Percentiles rank a stretch among this genome's conserved stretches.
Conservation (phyloP, 2,113 vertebrate species). For the Oriolus oriolus region DNA sequence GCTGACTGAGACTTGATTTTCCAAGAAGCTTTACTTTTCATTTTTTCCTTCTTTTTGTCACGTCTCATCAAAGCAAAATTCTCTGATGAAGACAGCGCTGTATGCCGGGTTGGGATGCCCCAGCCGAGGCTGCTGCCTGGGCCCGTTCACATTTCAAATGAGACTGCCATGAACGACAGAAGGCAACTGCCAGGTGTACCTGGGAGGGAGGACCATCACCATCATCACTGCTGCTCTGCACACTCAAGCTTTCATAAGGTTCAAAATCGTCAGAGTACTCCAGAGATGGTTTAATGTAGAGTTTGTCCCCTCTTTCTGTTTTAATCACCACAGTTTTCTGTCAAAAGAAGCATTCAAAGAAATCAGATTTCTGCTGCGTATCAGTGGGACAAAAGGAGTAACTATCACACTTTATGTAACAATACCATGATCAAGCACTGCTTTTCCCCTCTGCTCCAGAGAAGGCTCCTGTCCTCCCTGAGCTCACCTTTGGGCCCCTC, state of each 20-base stretch:
- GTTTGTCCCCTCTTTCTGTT: slow-evolving; percentile 77
- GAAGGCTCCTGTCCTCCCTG: background rate
- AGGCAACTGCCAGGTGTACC: slow-evolving; percentile 37
- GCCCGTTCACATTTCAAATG: background rate
- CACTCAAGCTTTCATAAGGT: slow-evolving; percentile 67
- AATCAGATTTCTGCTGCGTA: background rate
- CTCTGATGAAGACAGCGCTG: background rate
- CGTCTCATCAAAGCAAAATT: background rate
- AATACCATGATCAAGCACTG: background rate
- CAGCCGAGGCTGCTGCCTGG: background rate
- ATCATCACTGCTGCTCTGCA: slow-evolving; percentile 66
- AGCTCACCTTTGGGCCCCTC: background rate
- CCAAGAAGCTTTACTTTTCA: background rate
- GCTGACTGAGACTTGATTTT: background rate
- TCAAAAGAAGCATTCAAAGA: background rate
- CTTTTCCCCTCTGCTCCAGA: background rate
- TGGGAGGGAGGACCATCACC: slow-evolving; percentile 18
- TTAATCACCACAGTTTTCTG: slow-evolving; percentile 87
- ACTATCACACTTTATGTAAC: background rate
- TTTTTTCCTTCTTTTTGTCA: background rate
- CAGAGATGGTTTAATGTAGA: slow-evolving; percentile 76
- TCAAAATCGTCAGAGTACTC: slow-evolving; percentile 85
- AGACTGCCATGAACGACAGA: background rate
- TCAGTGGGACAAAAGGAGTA: background rate
- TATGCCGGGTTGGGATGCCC: background rate